phyloP scores from a whole-genome alignment of 92 coral and sea anemone genomes.

The Phymanthus crucifer region DNA sequence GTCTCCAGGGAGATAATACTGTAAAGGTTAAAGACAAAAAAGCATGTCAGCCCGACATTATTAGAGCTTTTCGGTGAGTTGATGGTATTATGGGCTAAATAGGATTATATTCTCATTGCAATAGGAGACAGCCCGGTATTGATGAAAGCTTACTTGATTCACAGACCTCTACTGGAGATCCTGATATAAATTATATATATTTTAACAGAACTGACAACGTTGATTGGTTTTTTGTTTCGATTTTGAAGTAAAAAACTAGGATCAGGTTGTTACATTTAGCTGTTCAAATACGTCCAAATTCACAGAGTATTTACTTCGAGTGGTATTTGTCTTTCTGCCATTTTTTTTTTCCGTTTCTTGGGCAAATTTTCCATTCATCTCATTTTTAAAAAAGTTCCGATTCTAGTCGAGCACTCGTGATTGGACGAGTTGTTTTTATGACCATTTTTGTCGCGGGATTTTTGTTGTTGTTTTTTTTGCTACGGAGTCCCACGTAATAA shows the following conservation, averaged over 20 bases:
- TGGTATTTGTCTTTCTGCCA: background rate
- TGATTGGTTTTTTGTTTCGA: background rate
- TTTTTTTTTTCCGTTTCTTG: background rate
- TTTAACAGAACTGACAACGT: background rate
- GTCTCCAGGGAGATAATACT: background rate
- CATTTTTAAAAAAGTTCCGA: background rate
- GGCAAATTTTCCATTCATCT: background rate
- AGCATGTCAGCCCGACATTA: background rate
- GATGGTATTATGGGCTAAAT: background rate
- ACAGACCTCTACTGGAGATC: background rate
- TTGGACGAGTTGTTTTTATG: background rate
- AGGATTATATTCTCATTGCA: conserved; percentile 1
- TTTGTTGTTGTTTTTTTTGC: background rate
- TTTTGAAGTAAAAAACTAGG: background rate
- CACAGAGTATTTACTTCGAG: background rate
- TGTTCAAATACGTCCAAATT: background rate
- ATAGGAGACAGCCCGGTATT: background rate
- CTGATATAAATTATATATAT: background rate
- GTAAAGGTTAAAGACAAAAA: background rate
- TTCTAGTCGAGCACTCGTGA: background rate
- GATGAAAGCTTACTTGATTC: background rate
- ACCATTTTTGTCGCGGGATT: background rate
- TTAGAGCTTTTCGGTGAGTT: background rate
- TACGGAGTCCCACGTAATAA: background rate
- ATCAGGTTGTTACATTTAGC: background rate